Evolutionary conservation across 2,113 vertebrate species (phyloP).

Genomic region (Steatornis caripensis): DNA sequence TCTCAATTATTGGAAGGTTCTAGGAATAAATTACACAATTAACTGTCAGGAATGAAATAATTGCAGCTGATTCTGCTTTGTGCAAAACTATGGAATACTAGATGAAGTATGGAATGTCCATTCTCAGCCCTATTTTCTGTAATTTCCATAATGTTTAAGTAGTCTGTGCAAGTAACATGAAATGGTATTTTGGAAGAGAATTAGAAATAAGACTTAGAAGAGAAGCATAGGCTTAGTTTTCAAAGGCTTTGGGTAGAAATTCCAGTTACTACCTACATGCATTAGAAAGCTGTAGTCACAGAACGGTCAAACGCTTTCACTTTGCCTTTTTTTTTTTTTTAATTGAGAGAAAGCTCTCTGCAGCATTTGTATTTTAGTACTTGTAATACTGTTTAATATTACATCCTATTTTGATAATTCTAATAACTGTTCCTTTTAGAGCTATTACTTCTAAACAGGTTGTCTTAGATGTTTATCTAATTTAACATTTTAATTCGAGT

Average conservation of each 20-base stretch:
- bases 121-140: neutral
- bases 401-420: neutral
- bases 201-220: neutral
- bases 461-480: neutral
- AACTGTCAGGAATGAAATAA: neutral
- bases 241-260: neutral
- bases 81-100: neutral
- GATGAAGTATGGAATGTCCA: neutral
- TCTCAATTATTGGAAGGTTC: neutral
- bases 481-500: neutral
- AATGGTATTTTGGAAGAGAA: neutral
- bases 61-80: neutral
- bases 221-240: neutral
- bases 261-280: neutral
- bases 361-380: neutral
- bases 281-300: neutral
- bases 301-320: neutral
- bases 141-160: neutral
- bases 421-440: neutral
- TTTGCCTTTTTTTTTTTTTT: neutral
- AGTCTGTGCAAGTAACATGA: neutral
- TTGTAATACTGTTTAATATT: neutral
- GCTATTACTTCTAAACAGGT: neutral
- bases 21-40: neutral
- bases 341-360: neutral